Percentiles rank a stretch among this genome's conserved stretches.
Conservation (phyloP, 2,888 invertebrate species). For the Byasa hedistus region DNA sequence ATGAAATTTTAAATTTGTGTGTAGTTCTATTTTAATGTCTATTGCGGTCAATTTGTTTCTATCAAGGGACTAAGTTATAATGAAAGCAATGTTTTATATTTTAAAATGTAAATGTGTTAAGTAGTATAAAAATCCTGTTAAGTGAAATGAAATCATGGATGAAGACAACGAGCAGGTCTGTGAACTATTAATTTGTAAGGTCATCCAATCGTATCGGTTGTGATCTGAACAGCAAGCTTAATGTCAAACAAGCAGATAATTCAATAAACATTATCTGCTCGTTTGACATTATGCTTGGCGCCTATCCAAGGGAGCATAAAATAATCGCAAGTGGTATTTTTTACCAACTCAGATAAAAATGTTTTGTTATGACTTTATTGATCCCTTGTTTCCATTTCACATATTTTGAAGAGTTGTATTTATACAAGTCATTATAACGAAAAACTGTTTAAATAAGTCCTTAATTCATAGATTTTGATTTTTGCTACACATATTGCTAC, state of each 20-base stretch:
- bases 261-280: constrained; percentile 2
- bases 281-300: constrained; percentile 21
- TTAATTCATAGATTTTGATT: not conserved
- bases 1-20: not conserved
- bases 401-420: not conserved
- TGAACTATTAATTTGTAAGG: constrained; percentile 39
- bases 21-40: too few relatives aligned
- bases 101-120: not conserved
- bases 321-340: constrained; percentile 2
- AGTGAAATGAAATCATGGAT: constrained; percentile 38
- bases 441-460: not conserved
- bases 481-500: too few relatives aligned
- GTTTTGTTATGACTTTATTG: not conserved
- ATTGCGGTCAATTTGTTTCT: not conserved
- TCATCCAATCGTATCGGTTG: constrained; percentile 4
- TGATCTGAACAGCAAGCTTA: not conserved
- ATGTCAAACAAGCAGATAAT: not conserved
- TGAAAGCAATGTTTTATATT: not conserved
- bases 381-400: constrained; percentile 12
- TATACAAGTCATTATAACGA: not conserved
- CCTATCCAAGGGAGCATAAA: constrained; percentile 9
- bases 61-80: not conserved
- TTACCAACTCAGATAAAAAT: constrained; percentile 7
- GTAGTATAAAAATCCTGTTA: not conserved
- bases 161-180: constrained; percentile 50